Conservation (phyloP, 2,888 invertebrate species). For the Conistra vaccinii region DNA sequence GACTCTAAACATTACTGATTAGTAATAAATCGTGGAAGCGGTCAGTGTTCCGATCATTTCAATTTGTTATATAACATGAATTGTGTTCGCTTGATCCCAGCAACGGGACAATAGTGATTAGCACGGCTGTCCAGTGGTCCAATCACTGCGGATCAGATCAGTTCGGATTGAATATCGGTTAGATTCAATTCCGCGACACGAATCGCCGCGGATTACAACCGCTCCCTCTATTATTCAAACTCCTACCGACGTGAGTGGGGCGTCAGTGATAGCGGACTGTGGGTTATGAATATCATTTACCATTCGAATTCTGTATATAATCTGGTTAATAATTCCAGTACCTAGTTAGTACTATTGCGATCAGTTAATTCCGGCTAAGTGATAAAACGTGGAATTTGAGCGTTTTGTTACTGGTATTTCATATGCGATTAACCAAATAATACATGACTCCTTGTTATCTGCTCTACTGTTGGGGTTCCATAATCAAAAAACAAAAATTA, state of each 20-base stretch:
- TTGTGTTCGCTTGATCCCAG: conserved; percentile 1
- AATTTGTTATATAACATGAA: conserved; percentile 27
- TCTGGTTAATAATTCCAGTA: background rate
- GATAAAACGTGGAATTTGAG: background rate
- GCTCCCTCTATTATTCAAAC: conserved; percentile 66
- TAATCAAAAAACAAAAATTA: background rate
- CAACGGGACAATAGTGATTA: conserved; percentile 49
- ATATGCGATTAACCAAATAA: background rate
- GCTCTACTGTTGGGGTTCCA: background rate
- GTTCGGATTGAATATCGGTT: conserved; percentile 55
- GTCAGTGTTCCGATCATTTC: background rate
- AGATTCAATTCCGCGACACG: conserved; percentile 64
- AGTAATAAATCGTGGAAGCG: conserved; percentile 4
- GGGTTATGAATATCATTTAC: background rate
- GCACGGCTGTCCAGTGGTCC: conserved; percentile 28
- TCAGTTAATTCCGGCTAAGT: background rate
- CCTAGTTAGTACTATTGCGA: too few relatives aligned
- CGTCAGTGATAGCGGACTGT: conserved; percentile 8
- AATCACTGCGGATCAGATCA: conserved; percentile 54
- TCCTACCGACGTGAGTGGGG: conserved; percentile 27
- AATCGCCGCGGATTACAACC: conserved; percentile 59
- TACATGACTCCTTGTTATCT: background rate
- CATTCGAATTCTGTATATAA: background rate
- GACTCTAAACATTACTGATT: background rate
- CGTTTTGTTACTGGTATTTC: background rate